Evolutionary conservation across 2,797 vertebrate species (phyloP).

Genomic region (Pangasius sanitwongsei): DNA sequence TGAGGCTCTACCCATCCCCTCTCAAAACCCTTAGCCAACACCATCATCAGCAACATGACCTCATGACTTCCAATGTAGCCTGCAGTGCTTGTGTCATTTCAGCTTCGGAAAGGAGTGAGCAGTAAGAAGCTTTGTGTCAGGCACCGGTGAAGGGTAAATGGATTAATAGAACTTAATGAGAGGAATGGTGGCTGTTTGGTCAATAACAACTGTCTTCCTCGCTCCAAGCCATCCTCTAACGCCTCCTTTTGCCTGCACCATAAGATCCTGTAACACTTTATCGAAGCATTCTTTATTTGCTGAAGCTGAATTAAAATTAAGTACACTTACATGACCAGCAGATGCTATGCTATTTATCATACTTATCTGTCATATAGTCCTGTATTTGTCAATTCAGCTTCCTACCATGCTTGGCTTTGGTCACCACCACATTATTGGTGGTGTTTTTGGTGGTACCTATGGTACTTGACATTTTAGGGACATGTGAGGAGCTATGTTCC

Average conservation of each 20-base stretch:
- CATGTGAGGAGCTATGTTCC: constrained; percentile 26
- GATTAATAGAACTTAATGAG: constrained; percentile 81
- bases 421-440: not conserved
- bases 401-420: not conserved
- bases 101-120: constrained; percentile 68
- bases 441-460: too few species aligned
- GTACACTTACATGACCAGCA: too few species aligned
- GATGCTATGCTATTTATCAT: not conserved
- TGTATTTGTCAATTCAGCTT: not conserved
- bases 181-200: constrained; percentile 55
- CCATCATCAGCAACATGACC: constrained; percentile 75
- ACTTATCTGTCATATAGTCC: not conserved
- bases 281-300: not conserved
- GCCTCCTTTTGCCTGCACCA: not conserved
- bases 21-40: constrained; percentile 74
- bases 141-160: constrained; percentile 74
- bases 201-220: constrained; percentile 40
- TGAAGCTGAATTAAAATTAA: constrained; percentile 20
- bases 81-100: constrained; percentile 76
- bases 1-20: constrained; percentile 51
- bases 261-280: constrained; percentile 15
- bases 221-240: constrained; percentile 25
- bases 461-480: not conserved
- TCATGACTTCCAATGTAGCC: constrained; percentile 74
- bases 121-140: constrained; percentile 69